phyloP scores from a whole-genome alignment of 2,888 invertebrate species.

The Endomychus coccineus region DNA sequence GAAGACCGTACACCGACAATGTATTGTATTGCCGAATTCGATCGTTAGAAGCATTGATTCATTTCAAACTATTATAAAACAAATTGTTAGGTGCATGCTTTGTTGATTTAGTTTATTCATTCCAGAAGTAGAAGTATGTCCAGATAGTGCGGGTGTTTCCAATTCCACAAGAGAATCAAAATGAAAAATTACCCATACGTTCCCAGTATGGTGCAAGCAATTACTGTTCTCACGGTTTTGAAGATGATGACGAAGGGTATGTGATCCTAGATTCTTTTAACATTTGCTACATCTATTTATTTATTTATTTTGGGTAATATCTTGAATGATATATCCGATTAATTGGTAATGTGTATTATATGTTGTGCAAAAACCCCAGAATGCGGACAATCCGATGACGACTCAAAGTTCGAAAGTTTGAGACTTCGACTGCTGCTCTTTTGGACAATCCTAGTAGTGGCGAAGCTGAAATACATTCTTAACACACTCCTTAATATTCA shows the following conservation, averaged over 20 bases:
- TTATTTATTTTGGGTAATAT: conserved; percentile 1
- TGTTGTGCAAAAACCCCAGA: no score
- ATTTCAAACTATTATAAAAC: no score
- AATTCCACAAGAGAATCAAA: conserved; percentile 41
- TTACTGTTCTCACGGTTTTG: conserved; percentile 75
- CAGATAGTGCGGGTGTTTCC: conserved; percentile 33
- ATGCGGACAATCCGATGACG: no score
- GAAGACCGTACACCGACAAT: conserved; percentile 22
- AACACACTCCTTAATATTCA: no score
- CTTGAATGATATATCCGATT: neutral
- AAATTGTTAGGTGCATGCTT: no score
- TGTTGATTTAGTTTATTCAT: conserved; percentile 1
- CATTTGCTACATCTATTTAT: neutral
- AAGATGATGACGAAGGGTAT: conserved; percentile 74
- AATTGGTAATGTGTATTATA: conserved; percentile 6
- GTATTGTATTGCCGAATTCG: conserved; percentile 12
- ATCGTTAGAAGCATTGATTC: no score
- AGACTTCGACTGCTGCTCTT: no score
- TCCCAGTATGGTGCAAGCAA: conserved; percentile 73
- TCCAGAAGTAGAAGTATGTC: conserved; percentile 36
- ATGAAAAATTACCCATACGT: conserved; percentile 53
- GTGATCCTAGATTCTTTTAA: neutral
- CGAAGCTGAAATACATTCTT: no score
- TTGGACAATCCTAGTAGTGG: no score
- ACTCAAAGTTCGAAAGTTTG: no score